Evolutionary conservation across 2,113 vertebrate species (phyloP).

Genomic region (Pangasianodon gigas): DNA sequence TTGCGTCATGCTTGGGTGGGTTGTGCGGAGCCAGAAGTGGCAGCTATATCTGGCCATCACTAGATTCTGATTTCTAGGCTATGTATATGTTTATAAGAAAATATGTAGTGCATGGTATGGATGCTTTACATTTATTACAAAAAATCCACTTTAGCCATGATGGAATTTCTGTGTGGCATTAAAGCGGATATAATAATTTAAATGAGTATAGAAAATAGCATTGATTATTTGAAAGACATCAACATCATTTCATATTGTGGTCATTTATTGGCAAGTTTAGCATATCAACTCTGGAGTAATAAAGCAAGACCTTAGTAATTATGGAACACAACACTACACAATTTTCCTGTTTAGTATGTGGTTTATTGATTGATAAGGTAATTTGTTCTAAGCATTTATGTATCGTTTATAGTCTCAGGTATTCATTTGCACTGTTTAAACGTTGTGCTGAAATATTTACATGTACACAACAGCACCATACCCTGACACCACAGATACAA

Average conservation of each 20-base stretch:
- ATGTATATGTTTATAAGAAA: conserved; percentile 12
- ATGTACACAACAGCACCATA: background rate
- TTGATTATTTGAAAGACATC: background rate
- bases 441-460: background rate
- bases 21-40: conserved; percentile 28
- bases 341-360: background rate
- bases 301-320: background rate
- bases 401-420: background rate
- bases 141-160: background rate
- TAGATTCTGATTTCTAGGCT: conserved; percentile 18
- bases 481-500: background rate
- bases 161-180: background rate
- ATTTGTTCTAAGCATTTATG: background rate
- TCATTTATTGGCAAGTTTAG: background rate
- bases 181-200: background rate
- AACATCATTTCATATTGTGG: background rate
- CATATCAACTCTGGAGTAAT: background rate
- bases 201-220: background rate
- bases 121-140: background rate
- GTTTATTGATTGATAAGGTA: background rate
- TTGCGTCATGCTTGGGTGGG: conserved; percentile 46
- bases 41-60: conserved; percentile 27
- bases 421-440: background rate
- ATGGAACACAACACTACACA: background rate
- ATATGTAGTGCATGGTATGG: background rate